phyloP scores from a whole-genome alignment of 2,888 invertebrate species.

The Toxonevra muliebris region DNA sequence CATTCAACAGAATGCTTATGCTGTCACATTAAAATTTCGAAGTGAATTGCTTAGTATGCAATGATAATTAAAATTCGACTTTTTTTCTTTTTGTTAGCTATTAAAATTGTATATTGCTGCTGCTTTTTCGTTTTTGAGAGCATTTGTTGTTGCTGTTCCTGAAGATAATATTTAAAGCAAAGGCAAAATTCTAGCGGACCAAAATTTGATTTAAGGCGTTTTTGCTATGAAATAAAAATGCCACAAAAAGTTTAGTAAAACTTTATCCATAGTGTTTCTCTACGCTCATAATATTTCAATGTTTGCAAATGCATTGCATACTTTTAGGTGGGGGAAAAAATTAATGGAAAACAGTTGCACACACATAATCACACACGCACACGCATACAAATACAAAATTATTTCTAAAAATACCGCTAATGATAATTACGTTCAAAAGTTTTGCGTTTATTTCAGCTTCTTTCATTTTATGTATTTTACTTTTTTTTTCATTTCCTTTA shows the following conservation, averaged over 20 bases:
- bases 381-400: too few species aligned
- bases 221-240: background rate
- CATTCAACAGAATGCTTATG: too few species aligned
- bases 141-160: too few species aligned
- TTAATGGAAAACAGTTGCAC: background rate
- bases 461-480: too few species aligned
- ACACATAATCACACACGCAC: background rate
- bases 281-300: background rate
- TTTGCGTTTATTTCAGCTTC: conserved; percentile 23
- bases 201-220: background rate
- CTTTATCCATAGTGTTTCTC: background rate
- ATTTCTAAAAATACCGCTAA: conserved; percentile 21
- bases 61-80: too few species aligned
- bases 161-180: too few species aligned
- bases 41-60: too few species aligned
- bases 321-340: conserved; percentile 1
- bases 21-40: too few species aligned
- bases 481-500: background rate
- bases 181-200: background rate
- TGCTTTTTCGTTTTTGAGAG: too few species aligned
- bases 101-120: too few species aligned
- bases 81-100: too few species aligned
- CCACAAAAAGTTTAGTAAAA: conserved; percentile 12
- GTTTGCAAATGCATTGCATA: background rate
- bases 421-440: conserved; percentile 30